These are phyloP conservation scores for Schizothorax lantsangensis DNA, from an alignment of 2,797 vertebrate species.

Conservation along the genomic window DNA sequence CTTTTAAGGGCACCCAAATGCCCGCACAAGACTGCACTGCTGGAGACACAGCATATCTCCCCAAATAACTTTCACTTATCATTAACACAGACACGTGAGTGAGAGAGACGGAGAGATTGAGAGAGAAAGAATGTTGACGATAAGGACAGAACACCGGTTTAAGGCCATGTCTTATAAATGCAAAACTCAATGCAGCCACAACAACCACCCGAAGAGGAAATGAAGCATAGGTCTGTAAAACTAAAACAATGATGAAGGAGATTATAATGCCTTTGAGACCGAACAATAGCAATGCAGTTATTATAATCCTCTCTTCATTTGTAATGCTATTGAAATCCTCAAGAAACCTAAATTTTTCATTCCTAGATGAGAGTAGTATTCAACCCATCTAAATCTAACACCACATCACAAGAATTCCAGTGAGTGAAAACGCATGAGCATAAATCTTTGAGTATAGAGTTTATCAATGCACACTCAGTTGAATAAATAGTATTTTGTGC, in stretches of 20 bases:
- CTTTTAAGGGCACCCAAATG: constrained; percentile 1
- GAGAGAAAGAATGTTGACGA: constrained; percentile 20
- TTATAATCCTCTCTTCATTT: constrained; percentile 29
- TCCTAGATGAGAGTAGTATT: background rate
- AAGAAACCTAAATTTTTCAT: background rate
- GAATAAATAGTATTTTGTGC: background rate
- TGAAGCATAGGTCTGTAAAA: constrained; percentile 36
- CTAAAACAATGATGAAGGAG: constrained; percentile 16
- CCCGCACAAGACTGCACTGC: background rate
- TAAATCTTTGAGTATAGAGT: background rate
- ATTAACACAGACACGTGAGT: constrained; percentile 14
- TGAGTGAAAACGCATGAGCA: background rate
- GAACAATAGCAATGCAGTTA: constrained; percentile 12
- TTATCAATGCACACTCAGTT: background rate
- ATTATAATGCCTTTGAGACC: constrained; percentile 20
- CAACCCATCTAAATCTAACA: constrained; percentile 1
- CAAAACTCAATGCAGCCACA: constrained; percentile 31
- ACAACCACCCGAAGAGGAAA: constrained; percentile 45
- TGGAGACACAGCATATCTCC: constrained; percentile 29
- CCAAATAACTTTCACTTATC: constrained; percentile 39
- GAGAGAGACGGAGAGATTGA: constrained; percentile 13
- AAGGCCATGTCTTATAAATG: constrained; percentile 34
- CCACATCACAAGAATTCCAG: background rate
- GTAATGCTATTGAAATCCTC: background rate
- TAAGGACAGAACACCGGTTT: constrained; percentile 37